Evolutionary conservation across 2,797 vertebrate species (phyloP), one percentile per base, ranked within the genome.

Genomic region (Toxotes lorentzi): DNA sequence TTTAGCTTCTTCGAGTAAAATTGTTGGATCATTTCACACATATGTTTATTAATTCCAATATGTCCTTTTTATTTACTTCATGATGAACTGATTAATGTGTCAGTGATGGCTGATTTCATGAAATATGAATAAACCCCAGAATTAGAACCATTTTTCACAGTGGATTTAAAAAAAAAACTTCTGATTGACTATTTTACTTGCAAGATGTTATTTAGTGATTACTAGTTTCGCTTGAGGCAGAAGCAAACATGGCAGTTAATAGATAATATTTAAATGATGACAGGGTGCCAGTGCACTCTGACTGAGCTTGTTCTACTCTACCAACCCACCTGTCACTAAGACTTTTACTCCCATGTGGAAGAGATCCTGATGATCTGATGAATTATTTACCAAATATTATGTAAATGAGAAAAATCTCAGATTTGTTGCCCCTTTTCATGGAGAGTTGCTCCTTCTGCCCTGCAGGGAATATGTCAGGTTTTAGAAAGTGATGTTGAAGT

Each of bases 341-440:
- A 72, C 59, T 71, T 82, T 62, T 35, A 73, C 66, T 73, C 78
- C 82, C 76, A 32, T 32, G 62, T 70, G 69, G 38, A 65, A 56
- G 19, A 67, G 13, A 48, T 59, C 78, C 72, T 61, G 73, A 82
- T 78, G 78, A 79, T 67, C 70, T 70, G 57, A 84, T 86, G 83
- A 89, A 89, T 89, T 84, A 89, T 89, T 84, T 78, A 89, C 85
- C n/a, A 63, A 80, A 74, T 71, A 76, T 84, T 81, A 86, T 89
- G 81, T 17, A 82, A 82, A 89, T 84, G 38, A 61, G 40, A 23
- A 70, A 79, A 69, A 71, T 62, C n/a, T 40, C 38, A n/a, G 30
- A 66, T 78, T 75, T 73, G 56, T 45, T 71, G 34, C 24, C 23
- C 54, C 53, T 48, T 69, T 45, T 50, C 32, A 48, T 23, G 12